Evolutionary conservation across 2,113 vertebrate genomes (phyloP).

Genomic region (Paradoxurus hermaphroditus): DNA sequence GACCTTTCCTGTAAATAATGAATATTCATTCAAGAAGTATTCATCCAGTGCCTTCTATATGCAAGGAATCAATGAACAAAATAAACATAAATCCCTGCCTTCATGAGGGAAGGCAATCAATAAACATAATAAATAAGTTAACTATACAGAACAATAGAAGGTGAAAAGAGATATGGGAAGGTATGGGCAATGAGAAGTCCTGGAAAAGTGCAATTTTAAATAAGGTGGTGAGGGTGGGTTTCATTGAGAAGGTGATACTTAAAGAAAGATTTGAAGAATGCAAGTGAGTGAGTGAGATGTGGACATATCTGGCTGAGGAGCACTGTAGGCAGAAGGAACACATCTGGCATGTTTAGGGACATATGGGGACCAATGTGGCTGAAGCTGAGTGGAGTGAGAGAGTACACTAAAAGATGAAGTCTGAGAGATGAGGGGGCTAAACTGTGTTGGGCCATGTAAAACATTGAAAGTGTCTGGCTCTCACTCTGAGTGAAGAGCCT

Average conservation of each 20-base stretch:
- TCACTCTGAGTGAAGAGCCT: background rate
- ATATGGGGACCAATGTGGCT: background rate
- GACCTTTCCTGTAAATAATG: background rate
- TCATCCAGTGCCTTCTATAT: background rate
- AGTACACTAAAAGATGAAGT: background rate
- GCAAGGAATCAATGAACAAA: background rate
- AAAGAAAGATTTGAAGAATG: background rate
- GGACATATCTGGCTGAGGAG: background rate
- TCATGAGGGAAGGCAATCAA: background rate
- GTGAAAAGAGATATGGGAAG: background rate
- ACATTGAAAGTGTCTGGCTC: background rate
- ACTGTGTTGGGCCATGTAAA: background rate
- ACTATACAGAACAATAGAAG: background rate
- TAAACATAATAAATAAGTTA: background rate
- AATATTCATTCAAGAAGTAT: background rate
- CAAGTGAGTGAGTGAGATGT: background rate
- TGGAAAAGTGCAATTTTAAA: background rate
- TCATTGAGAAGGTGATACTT: background rate
- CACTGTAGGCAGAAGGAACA: background rate
- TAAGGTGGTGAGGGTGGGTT: background rate
- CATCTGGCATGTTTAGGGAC: background rate
- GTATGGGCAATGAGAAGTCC: background rate
- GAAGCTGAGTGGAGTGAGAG: background rate
- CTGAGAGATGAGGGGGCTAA: background rate
- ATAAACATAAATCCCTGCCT: background rate